Conservation (phyloP, 2,888 invertebrate genomes). For the Listrodromus nycthemerus region DNA sequence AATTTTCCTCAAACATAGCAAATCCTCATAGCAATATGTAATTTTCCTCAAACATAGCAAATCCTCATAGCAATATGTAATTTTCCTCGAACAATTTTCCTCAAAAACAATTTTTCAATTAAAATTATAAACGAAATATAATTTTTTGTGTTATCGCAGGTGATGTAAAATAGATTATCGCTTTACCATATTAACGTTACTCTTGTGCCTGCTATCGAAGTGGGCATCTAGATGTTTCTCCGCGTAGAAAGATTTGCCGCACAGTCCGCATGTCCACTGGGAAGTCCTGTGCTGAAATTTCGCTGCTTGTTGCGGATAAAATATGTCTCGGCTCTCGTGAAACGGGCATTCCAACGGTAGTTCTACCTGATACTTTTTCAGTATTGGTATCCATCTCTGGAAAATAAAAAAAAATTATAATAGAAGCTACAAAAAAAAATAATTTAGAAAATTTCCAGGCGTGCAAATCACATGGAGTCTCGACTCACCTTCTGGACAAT, state of each 20-base stretch:
- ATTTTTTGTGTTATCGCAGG: neutral
- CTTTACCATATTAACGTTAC: slow-evolving; percentile 92
- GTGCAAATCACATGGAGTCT: neutral
- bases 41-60: too few relatives aligned
- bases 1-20: too few relatives aligned
- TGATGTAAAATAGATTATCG: neutral
- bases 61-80: too few relatives aligned
- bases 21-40: too few relatives aligned
- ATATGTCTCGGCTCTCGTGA: slow-evolving; percentile 94
- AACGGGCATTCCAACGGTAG: slow-evolving; percentile 95
- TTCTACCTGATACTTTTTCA: slow-evolving; percentile 95
- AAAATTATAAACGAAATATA: neutral
- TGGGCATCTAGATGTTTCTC: slow-evolving; percentile 94
- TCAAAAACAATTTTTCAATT: neutral
- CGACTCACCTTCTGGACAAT: slow-evolving; percentile 90
- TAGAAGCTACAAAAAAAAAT: neutral
- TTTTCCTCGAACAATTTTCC: too few relatives aligned
- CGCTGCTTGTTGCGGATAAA: slow-evolving; percentile 93
- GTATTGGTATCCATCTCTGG: slow-evolving; percentile 94
- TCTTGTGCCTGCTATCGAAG: slow-evolving; percentile 95
- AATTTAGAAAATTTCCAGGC: slow-evolving; percentile 5
- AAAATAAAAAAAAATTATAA: slow-evolving; percentile 29
- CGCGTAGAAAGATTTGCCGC: slow-evolving; percentile 96
- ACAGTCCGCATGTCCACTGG: slow-evolving; percentile 96
- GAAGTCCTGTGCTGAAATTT: slow-evolving; percentile 94